Conservation (phyloP, 2,113 vertebrate species). For the Phaethornis superciliosus region DNA sequence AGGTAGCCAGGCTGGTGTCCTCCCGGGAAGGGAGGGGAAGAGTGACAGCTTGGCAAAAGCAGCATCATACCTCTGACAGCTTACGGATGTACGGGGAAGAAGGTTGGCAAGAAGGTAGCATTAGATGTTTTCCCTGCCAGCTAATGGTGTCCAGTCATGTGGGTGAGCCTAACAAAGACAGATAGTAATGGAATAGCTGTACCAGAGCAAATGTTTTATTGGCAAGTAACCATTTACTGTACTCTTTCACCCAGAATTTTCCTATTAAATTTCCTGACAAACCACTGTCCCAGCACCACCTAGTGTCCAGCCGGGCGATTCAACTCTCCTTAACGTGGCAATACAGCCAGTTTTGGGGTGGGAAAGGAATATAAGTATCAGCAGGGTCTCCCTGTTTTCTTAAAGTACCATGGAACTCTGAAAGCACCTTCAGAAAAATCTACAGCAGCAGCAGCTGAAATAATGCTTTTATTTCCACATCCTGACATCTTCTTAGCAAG, state of each 20-base stretch:
- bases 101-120: constrained; percentile 5
- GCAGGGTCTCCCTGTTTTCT: background rate
- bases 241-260: constrained; percentile 3
- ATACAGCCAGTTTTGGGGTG: accelerated
- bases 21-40: background rate
- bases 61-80: background rate
- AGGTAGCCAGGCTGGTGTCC: background rate
- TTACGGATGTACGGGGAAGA: background rate
- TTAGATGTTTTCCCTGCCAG: background rate
- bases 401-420: background rate
- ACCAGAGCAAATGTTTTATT: constrained; percentile 11
- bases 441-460: background rate
- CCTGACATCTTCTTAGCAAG: background rate
- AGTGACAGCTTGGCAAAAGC: background rate
- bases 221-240: constrained; percentile 2
- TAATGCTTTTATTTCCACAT: background rate
- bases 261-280: background rate
- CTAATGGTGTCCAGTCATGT: constrained; percentile 34
- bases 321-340: accelerated
- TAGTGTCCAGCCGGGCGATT: constrained; percentile 13
- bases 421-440: background rate
- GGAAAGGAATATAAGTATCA: background rate
- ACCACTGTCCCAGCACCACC: constrained; percentile 54
- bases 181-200: constrained; percentile 17
- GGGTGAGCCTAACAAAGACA: background rate